These are phyloP conservation scores for Trematocara unimaculatum DNA, from an alignment of 2,113 vertebrate species.

Conservation along the genomic window DNA sequence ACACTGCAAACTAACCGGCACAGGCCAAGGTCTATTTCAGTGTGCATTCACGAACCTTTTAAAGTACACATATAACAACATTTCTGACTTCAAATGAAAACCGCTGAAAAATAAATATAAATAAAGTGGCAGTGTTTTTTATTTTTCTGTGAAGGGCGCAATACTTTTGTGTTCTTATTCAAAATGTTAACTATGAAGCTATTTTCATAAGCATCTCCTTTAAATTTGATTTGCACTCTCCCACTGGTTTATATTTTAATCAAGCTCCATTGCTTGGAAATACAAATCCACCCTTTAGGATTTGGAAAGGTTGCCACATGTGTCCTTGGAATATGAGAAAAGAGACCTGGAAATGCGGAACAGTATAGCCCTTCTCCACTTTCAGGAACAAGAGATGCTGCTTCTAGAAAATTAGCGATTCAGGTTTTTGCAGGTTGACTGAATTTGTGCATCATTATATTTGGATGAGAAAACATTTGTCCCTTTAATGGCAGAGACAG, in stretches of 20 bases:
- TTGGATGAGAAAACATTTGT: not conserved
- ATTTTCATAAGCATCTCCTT: not conserved
- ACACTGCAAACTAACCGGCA: not conserved
- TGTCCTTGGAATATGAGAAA: not conserved
- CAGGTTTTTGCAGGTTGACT: not conserved
- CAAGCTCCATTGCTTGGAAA: not conserved
- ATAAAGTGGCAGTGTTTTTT: not conserved
- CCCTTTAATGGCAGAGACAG: not conserved
- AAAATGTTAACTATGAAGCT: not conserved
- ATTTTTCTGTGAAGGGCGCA: not conserved
- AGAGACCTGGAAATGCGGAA: not conserved
- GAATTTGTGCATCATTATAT: not conserved
- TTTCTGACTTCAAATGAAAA: constrained; percentile 14
- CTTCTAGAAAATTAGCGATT: constrained; percentile 5
- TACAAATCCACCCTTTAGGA: not conserved
- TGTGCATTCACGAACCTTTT: not conserved
- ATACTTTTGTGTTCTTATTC: not conserved
- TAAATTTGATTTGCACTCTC: not conserved
- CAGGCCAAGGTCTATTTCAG: not conserved
- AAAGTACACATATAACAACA: constrained; percentile 7
- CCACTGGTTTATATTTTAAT: not conserved
- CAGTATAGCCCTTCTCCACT: not conserved
- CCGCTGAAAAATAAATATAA: not conserved
- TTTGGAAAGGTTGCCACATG: not conserved
- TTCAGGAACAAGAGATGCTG: not conserved